Evolutionary conservation across 2,797 vertebrate species (phyloP), one percentile per base, ranked within the genome.

Genomic region (Netta rufina): DNA sequence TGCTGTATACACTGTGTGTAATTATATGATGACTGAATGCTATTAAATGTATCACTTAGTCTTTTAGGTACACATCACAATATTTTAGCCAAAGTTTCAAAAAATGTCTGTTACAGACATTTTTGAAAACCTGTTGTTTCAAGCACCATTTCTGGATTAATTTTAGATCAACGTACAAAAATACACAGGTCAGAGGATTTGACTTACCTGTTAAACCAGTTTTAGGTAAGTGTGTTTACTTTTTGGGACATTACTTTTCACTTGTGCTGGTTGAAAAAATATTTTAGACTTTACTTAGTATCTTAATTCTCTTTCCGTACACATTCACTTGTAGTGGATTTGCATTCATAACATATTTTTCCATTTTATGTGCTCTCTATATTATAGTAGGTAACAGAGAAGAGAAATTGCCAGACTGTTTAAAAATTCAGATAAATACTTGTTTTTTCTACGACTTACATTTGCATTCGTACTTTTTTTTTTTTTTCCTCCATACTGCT

Each of bases 391-490:
- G 41, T 92, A 84, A 71, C 17, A 39, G 79, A 79, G 82, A 93
- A 82, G 61, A 92, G 72, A 91, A 84, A 84, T 82, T 1, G 2
- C 38, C 75, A 92, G 49, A 36, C 76, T 79, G 60, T 75, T 97
- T 96, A 92, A 93, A 91, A 90, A 76, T 58, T 74, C 94, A 93
- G 77, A 94, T 90, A 60, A 95, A 87, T 96, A 88, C 56, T 27
- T 78, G 43, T 82, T 96, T 92, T 77, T 83, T 74, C 65, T 85
- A 36, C 51, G 77, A 84, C 49, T 93, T 94, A 80, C 85, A 87
- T 94, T 87, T 92, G 88, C 95, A 91, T 95, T 91, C 16, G 24
- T 82, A 65, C 17, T n/a, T 93, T 8, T 1, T 8, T 8, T 10
- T 11, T 8, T 32, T 49, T 49, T 8, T 32, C 7, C 2, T 4